Conservation (phyloP, 2,113 vertebrate species). For the Campylorhamphus procurvoides region DNA sequence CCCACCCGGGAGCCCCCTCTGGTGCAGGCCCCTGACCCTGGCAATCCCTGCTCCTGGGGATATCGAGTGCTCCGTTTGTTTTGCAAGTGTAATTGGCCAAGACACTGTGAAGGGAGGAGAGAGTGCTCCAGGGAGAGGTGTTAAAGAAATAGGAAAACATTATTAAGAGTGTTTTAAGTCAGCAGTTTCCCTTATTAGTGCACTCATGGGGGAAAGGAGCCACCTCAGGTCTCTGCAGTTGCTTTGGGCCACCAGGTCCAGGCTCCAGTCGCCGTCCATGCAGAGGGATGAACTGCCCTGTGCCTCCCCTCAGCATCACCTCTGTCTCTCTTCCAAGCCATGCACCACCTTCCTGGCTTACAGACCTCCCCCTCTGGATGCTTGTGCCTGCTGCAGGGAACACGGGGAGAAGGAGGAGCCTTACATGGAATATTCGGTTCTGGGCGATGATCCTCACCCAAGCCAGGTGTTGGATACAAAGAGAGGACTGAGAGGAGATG, state of each 20-base stretch:
- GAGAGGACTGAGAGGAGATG: not conserved
- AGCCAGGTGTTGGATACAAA: not conserved
- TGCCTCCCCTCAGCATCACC: not conserved
- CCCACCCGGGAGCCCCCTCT: not conserved
- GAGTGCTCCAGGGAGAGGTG: conserved; percentile 20
- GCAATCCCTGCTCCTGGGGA: not conserved
- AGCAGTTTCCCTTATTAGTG: not conserved
- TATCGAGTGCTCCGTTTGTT: conserved; percentile 49
- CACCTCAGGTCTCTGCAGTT: not conserved
- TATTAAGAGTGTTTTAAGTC: conserved; percentile 20
- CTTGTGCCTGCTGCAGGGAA: not conserved
- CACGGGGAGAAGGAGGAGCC: not conserved
- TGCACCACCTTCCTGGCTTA: not conserved
- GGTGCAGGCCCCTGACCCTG: not conserved
- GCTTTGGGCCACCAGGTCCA: not conserved
- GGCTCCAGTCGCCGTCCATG: not conserved
- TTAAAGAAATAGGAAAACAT: conserved; percentile 58
- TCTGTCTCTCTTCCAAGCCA: not conserved
- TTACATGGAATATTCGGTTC: rapidly evolving
- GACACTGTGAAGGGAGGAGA: conserved; percentile 22
- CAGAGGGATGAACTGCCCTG: not conserved
- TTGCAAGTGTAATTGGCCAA: conserved; percentile 47
- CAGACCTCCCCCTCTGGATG: not conserved
- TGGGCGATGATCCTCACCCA: not conserved
- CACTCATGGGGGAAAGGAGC: not conserved